Evolutionary conservation across 1,140 invertebrate species (phyloP).

Genomic region (Reticulitermes speratus): DNA sequence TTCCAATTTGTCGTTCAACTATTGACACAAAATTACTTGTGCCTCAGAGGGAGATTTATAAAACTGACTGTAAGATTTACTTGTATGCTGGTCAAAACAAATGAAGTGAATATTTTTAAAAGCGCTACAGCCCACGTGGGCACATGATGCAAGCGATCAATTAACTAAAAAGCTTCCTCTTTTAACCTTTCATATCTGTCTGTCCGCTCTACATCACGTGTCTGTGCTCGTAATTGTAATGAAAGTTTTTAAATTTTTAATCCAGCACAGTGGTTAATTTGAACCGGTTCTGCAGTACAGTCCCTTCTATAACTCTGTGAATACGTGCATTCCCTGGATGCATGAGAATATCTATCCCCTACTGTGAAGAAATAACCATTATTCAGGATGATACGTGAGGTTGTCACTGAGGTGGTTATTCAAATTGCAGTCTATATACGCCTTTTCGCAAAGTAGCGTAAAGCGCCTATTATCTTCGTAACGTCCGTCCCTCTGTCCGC

Average conservation of each 20-base stretch:
- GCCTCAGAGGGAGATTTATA: background rate
- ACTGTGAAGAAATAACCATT: too few relatives aligned
- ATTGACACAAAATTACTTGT: too few relatives aligned
- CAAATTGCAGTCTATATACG: too few relatives aligned
- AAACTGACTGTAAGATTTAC: background rate
- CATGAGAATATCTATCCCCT: too few relatives aligned
- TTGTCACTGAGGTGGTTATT: too few relatives aligned
- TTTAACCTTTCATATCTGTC: background rate
- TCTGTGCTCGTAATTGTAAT: background rate
- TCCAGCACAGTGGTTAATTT: slow-evolving; percentile 2
- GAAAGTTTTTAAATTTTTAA: slow-evolving; percentile 15
- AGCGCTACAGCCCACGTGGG: background rate
- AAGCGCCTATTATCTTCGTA: too few relatives aligned
- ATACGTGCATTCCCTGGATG: background rate
- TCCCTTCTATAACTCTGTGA: background rate
- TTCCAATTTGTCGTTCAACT: too few relatives aligned
- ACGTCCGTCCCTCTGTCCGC: too few relatives aligned
- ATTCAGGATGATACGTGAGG: too few relatives aligned
- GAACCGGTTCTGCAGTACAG: background rate
- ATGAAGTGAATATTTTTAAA: background rate
- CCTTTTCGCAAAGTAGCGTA: too few relatives aligned
- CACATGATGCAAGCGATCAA: background rate
- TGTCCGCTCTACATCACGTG: background rate
- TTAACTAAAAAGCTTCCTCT: slow-evolving; percentile 18
- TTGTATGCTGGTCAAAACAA: background rate